Percentiles rank a stretch among this genome's conserved stretches.
Conservation (phyloP, 2,797 vertebrate species). For the Hirundo rustica region DNA sequence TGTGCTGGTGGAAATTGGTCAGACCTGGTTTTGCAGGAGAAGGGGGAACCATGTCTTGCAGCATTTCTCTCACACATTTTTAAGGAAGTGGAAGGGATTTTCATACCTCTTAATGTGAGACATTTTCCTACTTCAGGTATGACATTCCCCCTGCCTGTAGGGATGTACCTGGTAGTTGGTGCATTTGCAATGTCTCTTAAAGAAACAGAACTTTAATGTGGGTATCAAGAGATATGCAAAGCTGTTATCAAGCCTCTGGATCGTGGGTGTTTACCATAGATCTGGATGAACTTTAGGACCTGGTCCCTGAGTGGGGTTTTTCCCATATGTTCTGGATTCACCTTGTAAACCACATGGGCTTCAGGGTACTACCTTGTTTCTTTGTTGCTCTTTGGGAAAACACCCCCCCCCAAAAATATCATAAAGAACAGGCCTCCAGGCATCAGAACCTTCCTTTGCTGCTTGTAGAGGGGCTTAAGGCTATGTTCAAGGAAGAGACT, state of each 20-base stretch:
- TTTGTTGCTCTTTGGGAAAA: background rate
- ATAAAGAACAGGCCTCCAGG: background rate
- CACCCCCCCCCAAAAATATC: background rate
- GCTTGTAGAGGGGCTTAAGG: background rate
- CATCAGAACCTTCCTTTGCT: background rate
- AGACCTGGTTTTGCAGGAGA: background rate
- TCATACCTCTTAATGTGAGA: background rate
- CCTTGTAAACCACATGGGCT: background rate
- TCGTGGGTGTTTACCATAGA: background rate
- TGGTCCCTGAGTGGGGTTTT: accelerated
- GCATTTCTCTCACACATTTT: background rate
- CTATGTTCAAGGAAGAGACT: background rate
- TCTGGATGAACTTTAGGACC: background rate
- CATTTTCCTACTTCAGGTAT: background rate
- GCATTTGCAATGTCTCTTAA: background rate
- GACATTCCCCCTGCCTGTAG: background rate
- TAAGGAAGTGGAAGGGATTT: background rate
- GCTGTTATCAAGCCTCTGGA: background rate
- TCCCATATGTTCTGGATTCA: background rate
- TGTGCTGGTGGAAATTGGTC: accelerated
- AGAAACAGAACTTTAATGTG: background rate
- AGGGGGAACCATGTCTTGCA: background rate
- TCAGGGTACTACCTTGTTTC: background rate
- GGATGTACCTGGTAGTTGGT: background rate
- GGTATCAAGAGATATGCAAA: background rate